Conservation (phyloP, 2,113 vertebrate species). For the Sardina pilchardus region DNA sequence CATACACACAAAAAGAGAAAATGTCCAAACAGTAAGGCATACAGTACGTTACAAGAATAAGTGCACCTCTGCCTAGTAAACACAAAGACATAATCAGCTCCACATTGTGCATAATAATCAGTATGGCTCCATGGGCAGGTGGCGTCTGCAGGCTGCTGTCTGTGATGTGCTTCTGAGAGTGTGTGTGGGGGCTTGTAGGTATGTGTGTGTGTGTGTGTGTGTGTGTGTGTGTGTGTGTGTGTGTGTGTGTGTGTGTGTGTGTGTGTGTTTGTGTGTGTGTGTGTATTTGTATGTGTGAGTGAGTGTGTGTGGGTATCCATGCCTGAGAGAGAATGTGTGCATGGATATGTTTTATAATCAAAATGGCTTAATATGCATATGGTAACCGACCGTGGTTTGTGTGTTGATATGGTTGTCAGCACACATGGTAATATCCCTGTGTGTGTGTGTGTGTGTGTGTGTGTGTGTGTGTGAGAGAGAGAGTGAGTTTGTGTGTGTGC, state of each 20-base stretch:
- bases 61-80: neutral
- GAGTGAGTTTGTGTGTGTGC: neutral
- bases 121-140: neutral
- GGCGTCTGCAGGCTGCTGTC: neutral
- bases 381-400: neutral
- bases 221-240: neutral
- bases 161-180: slow-evolving; percentile 3
- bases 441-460: neutral
- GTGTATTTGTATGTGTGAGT: too few relatives aligned
- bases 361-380: neutral
- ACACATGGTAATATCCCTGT: neutral
- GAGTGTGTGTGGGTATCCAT: too few relatives aligned
- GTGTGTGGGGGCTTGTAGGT: too few relatives aligned
- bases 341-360: neutral
- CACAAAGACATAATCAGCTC: neutral
- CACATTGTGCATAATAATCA: neutral
- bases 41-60: neutral
- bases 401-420: neutral
- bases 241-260: neutral
- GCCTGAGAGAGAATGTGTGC: neutral
- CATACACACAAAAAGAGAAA: too few relatives aligned
- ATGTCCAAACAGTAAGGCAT: too few relatives aligned
- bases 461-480: neutral
- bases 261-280: neutral
- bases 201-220: neutral